Evolutionary conservation across 1,140 invertebrate species (phyloP).

Genomic region (Scaptomyza montana): DNA sequence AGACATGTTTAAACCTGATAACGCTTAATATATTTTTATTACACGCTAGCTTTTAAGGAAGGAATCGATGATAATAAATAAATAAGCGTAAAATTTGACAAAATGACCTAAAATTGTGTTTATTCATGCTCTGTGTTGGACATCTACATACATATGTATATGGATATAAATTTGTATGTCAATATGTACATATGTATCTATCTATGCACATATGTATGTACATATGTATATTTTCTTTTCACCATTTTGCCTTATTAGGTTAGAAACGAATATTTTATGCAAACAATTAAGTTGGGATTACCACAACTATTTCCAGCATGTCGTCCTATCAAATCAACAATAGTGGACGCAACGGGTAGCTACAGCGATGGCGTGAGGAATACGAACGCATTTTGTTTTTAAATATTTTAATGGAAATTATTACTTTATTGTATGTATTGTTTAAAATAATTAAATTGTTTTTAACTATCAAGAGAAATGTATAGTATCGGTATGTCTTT

Average conservation of each 20-base stretch:
- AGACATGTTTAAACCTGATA: too few species aligned
- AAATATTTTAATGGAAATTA: too few species aligned
- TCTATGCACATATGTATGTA: too few species aligned
- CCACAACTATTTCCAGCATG: constrained; percentile 30
- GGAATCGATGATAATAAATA: background rate
- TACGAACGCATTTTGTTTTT: constrained; percentile 60
- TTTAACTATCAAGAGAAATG: too few species aligned
- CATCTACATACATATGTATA: too few species aligned
- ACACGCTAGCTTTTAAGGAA: constrained; percentile 4
- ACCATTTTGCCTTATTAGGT: background rate
- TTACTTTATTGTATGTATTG: too few species aligned
- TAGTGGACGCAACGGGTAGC: constrained; percentile 67
- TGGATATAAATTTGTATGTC: too few species aligned
- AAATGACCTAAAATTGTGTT: background rate
- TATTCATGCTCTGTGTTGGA: background rate
- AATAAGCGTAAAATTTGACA: constrained; percentile 2
- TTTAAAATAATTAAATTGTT: too few species aligned
- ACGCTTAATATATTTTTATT: too few species aligned
- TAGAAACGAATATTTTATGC: background rate
- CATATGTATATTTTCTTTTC: too few species aligned
- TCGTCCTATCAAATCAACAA: constrained; percentile 81
- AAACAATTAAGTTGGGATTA: background rate
- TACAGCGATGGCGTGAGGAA: constrained; percentile 70
- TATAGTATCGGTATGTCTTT: too few species aligned
- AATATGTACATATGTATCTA: too few species aligned